Evolutionary conservation across 1,140 invertebrate species (phyloP).

Genomic region (Trachelipus rathkii): DNA sequence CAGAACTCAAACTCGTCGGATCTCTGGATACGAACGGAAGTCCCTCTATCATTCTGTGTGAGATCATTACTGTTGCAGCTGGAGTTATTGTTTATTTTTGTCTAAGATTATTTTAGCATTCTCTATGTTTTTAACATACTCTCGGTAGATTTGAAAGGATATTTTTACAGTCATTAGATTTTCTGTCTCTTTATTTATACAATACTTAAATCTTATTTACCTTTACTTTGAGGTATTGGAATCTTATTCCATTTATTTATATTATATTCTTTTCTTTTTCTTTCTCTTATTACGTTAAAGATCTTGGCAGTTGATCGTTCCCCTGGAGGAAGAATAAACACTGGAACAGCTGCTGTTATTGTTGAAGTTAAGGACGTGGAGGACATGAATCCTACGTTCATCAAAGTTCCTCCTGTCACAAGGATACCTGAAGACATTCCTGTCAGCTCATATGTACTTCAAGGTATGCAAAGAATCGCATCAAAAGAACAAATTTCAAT

Average conservation of each 20-base stretch:
- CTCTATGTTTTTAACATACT: no score
- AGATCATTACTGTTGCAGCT: no score
- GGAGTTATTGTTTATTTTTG: no score
- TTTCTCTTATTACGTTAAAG: constrained; percentile 52
- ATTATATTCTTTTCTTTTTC: no score
- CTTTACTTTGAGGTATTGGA: background rate
- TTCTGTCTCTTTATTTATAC: background rate
- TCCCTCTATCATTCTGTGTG: constrained; percentile 68
- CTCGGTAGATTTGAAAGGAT: no score
- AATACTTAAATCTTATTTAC: background rate
- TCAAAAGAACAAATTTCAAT: no score
- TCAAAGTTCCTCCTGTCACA: constrained; percentile 79
- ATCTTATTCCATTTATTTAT: background rate
- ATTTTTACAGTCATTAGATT: no score
- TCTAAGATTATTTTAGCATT: no score
- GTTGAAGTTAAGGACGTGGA: constrained; percentile 83
- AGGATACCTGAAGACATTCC: constrained; percentile 77
- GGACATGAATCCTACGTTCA: constrained; percentile 85
- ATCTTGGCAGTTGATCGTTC: constrained; percentile 79
- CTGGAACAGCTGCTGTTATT: constrained; percentile 79
- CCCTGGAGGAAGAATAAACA: constrained; percentile 73
- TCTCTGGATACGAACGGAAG: constrained; percentile 78
- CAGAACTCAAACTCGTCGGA: constrained; percentile 71
- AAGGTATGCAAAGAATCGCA: constrained; percentile 55
- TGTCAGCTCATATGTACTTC: constrained; percentile 71